A percentile compares a stretch with the other conserved stretches of the same genome.
Evolutionary conservation across 2,113 vertebrate species (phyloP).

Genomic region (Sterna hirundo): DNA sequence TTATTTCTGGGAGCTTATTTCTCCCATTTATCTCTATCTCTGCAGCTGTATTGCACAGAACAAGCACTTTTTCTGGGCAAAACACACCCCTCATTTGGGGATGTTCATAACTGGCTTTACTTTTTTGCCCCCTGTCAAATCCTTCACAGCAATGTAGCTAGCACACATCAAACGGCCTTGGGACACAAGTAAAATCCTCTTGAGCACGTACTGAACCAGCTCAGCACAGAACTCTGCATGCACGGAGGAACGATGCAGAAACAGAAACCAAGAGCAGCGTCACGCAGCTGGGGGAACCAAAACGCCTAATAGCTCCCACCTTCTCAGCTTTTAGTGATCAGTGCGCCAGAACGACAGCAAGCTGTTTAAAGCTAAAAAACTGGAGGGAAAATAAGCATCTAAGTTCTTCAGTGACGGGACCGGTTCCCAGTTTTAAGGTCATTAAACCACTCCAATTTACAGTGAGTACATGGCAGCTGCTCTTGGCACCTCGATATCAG

Average conservation of each 20-base stretch:
- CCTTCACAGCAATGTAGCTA: background rate
- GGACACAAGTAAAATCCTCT: background rate
- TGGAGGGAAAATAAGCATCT: background rate
- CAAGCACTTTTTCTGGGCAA: background rate
- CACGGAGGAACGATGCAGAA: background rate
- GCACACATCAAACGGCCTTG: background rate
- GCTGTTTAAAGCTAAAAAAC: background rate
- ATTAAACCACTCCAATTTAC: background rate
- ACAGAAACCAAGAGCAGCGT: background rate
- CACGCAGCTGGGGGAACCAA: background rate
- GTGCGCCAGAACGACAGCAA: rapidly evolving
- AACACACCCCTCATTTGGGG: background rate
- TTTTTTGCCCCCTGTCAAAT: background rate
- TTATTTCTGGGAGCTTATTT: background rate
- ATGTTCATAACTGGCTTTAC: background rate
- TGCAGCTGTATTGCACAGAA: background rate
- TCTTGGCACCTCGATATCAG: background rate
- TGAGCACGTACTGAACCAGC: background rate
- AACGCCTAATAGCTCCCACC: background rate
- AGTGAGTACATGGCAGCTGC: rapidly evolving
- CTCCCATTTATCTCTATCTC: background rate
- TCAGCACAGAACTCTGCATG: background rate
- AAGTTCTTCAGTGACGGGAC: background rate
- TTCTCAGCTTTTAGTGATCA: background rate
- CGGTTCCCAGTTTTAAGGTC: background rate